Evolutionary conservation across 2,797 vertebrate species (phyloP).

Genomic region (Acanthornis magna): DNA sequence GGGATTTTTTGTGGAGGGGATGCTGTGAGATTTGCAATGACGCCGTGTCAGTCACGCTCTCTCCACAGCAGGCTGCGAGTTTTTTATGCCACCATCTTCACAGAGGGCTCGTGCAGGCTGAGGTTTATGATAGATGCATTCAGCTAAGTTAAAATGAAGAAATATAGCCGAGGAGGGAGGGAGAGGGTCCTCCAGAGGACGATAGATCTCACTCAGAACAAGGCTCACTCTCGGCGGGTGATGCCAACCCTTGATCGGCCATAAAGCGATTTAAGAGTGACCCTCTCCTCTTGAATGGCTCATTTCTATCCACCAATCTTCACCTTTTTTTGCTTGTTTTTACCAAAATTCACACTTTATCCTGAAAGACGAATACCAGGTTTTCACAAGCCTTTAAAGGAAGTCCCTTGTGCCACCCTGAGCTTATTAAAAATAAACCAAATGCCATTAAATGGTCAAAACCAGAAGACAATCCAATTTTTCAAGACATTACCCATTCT

Average conservation of each 20-base stretch:
- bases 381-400: neutral
- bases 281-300: neutral
- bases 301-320: neutral
- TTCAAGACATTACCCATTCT: neutral
- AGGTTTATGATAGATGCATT: neutral
- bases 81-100: neutral
- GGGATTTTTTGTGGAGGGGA: neutral
- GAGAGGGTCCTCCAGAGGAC: constrained; percentile 3
- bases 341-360: neutral
- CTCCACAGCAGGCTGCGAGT: fast-evolving
- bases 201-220: neutral
- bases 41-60: fast-evolving
- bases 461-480: neutral
- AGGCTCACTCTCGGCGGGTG: neutral
- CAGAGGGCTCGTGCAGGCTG: neutral
- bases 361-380: neutral
- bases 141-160: neutral
- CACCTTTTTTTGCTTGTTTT: neutral
- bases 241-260: neutral
- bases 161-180: neutral
- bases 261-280: neutral
- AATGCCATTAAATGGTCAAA: neutral
- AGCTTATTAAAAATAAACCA: neutral
- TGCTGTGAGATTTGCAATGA: neutral
- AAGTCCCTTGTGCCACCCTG: neutral